Evolutionary conservation across 2,888 invertebrate species (phyloP).

Genomic region (Frankliniella fusca): DNA sequence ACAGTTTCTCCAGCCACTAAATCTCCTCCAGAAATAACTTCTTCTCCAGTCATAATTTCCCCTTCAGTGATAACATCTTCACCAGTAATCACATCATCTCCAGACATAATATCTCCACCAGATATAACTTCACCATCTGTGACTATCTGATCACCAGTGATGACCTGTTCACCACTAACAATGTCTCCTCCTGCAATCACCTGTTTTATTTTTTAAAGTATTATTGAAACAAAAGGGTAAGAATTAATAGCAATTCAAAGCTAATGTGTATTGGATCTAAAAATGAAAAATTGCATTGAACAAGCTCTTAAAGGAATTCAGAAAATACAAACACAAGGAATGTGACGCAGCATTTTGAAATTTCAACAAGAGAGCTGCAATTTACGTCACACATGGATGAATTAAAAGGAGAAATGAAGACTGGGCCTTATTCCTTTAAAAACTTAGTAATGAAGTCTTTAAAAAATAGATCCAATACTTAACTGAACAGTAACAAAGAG

Average conservation of each 20-base stretch:
- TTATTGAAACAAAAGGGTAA: not conserved
- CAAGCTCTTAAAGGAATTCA: not conserved
- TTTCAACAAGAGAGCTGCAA: not conserved
- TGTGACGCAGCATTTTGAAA: too few relatives aligned
- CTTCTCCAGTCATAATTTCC: slow-evolving; percentile 11
- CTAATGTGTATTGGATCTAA: not conserved
- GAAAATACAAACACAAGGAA: too few relatives aligned
- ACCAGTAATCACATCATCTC: slow-evolving; percentile 8
- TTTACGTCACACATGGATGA: too few relatives aligned
- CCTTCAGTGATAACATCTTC: slow-evolving; percentile 11
- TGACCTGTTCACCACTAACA: not conserved
- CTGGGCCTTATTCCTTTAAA: too few relatives aligned
- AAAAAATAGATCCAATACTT: not conserved
- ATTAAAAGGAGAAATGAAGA: too few relatives aligned
- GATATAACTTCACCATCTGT: slow-evolving; percentile 15
- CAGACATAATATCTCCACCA: slow-evolving; percentile 1
- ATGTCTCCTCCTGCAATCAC: not conserved
- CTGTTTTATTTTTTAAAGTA: not conserved
- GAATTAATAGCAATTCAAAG: not conserved
- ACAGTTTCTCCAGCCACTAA: slow-evolving; percentile 1
- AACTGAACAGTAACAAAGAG: not conserved
- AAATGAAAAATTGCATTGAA: not conserved
- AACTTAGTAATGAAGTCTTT: not conserved
- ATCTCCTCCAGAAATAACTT: slow-evolving; percentile 3
- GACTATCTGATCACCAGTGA: not conserved